Conservation (phyloP, 2,797 vertebrate species). For the Propithecus deckenii region DNA sequence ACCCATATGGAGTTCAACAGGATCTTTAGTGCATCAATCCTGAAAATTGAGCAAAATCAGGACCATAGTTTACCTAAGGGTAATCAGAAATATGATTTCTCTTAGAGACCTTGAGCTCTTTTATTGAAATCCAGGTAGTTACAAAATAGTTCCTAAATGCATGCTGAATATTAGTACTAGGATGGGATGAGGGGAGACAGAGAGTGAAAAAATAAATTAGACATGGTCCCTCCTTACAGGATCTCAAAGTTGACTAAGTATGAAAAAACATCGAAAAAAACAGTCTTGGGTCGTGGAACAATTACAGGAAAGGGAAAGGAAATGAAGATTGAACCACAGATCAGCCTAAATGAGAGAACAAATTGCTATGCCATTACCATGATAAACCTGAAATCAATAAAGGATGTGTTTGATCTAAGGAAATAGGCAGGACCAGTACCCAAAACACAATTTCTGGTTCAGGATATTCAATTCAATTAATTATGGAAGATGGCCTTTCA, state of each 20-base stretch:
- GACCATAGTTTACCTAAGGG: background rate
- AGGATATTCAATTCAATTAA: background rate
- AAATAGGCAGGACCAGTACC: background rate
- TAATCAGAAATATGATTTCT: constrained; percentile 23
- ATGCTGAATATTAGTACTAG: background rate
- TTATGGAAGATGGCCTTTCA: background rate
- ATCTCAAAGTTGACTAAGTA: background rate
- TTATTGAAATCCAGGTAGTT: background rate
- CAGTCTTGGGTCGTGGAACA: background rate
- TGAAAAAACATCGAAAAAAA: background rate
- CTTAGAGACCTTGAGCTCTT: background rate
- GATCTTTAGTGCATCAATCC: background rate
- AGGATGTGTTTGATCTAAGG: background rate
- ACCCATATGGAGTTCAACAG: background rate
- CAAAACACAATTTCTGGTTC: background rate
- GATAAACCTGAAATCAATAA: background rate
- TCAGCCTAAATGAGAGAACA: background rate
- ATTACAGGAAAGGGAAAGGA: background rate
- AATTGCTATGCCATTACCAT: background rate
- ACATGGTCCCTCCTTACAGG: background rate
- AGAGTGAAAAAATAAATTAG: background rate
- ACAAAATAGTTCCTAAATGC: background rate
- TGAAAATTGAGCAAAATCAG: background rate
- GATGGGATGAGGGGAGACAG: too few relatives aligned
- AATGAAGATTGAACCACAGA: constrained; percentile 1